Evolutionary conservation across 1,140 invertebrate species (phyloP).

Genomic region (Caenorhabditis latens): DNA sequence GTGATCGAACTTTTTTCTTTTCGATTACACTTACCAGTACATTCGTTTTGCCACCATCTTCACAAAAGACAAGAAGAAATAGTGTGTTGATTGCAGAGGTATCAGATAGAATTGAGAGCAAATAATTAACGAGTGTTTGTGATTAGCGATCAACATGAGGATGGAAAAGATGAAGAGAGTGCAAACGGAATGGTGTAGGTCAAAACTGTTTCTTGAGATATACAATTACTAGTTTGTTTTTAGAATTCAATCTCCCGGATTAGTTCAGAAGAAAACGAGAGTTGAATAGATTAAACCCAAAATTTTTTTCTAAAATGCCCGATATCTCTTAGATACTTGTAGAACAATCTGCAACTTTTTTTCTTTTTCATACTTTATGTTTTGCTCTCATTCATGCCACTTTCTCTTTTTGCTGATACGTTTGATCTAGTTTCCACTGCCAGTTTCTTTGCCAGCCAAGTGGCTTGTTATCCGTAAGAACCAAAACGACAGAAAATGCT

Average conservation of each 20-base stretch:
- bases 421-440: constrained; percentile 46
- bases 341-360: too few species aligned
- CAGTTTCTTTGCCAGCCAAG: constrained; percentile 34
- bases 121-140: constrained; percentile 52
- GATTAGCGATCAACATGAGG: constrained; percentile 52
- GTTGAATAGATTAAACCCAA: too few species aligned
- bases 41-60: constrained; percentile 49
- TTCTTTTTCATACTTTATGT: constrained; percentile 12
- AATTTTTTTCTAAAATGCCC: too few species aligned
- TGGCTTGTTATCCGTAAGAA: constrained; percentile 45
- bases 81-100: constrained; percentile 37
- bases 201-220: constrained; percentile 3
- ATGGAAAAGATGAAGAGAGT: background rate
- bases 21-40: constrained; percentile 44
- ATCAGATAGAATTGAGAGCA: constrained; percentile 22
- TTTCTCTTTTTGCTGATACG: constrained; percentile 37
- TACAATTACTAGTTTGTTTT: too few species aligned
- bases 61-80: constrained; percentile 24
- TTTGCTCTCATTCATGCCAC: constrained; percentile 23
- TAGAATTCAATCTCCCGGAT: too few species aligned
- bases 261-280: too few species aligned
- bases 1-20: constrained; percentile 38
- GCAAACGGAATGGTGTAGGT: background rate
- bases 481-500: constrained; percentile 30
- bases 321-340: too few species aligned